Base-by-base conservation (phyloP, 2,113 vertebrate genomes). In the Centrocercus urophasianus region DNA sequence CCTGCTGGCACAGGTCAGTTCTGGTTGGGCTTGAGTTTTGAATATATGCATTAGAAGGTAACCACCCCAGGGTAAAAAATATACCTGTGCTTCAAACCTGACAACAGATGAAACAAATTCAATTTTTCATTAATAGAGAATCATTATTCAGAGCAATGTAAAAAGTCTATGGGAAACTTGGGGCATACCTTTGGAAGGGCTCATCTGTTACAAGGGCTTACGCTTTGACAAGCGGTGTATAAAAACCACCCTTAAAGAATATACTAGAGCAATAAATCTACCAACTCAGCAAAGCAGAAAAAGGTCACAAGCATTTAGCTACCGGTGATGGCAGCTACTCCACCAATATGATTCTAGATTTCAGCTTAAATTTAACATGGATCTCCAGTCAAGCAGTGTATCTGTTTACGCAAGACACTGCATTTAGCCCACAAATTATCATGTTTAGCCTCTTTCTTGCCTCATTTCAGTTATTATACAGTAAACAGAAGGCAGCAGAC, bases 71-170 rank as follows among this genome's bases (percentile, higher is more conserved):
- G 77, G 76, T 65, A 80, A 83, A 93, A 93, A 77, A 90, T 74
- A 70, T 14, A 93, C 77, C 42, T n/a, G 21, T 90, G 91, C 83
- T 80, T 94, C 70, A 76, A 83, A 81, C 2, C 1, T 90, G 93
- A 78, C 90, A 87, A 81, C n/a, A 12, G 73, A 88, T 81, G 81
- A 86, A 96, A 94, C 66, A 60, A 92, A 87, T 84, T 90, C 90
- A 72, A 69, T 94, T 93, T 88, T 89, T 97, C 89, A 95, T 97
- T 96, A 93, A 78, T 25, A 83, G 48, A 64, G 82, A 54, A 76
- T 80, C 94, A 93, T 95, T 71, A 92, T 69, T 93, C 94, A 87
- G 82, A 27, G 93, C 1, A 10, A 22, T 10, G 66, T 13, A 56
- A 14, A 27, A 86, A 91, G 77, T 52, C 50, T 14, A 17, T 21